Evolutionary conservation across 1,140 invertebrate species (phyloP).

Genomic region (Hylaeus anthracinus): DNA sequence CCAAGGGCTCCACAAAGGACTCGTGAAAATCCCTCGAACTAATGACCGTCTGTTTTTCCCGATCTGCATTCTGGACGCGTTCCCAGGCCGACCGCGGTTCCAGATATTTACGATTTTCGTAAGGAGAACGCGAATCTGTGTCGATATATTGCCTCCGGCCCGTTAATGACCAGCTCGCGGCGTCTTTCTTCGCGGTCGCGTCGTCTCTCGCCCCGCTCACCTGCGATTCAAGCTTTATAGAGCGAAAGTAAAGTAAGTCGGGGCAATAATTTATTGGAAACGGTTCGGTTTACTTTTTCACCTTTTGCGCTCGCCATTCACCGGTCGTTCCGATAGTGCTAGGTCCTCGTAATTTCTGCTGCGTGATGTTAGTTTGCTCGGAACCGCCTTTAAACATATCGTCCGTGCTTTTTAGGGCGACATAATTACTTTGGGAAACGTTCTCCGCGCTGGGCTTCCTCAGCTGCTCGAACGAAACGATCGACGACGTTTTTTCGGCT

Average conservation of each 20-base stretch:
- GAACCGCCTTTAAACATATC: conserved; percentile 70
- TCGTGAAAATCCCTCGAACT: conserved; percentile 58
- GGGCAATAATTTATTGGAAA: conserved; percentile 47
- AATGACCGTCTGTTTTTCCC: conserved; percentile 41
- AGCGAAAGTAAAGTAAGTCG: conserved; percentile 38
- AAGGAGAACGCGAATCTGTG: conserved; percentile 46
- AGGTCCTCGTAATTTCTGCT: conserved; percentile 40
- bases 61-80: conserved; percentile 40
- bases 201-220: conserved; percentile 30
- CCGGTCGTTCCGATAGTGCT: conserved; percentile 16
- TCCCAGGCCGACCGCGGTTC: neutral
- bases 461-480: conserved; percentile 2
- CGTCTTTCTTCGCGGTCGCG: neutral
- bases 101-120: conserved; percentile 47
- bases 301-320: conserved; percentile 36
- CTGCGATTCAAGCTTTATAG: conserved; percentile 45
- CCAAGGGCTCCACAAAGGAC: conserved; percentile 65
- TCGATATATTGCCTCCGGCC: conserved; percentile 26
- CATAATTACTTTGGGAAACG: conserved; percentile 64
- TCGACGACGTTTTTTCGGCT: neutral
- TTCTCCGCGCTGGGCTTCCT: conserved; percentile 7
- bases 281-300: conserved; percentile 24
- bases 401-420: conserved; percentile 65
- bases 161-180: conserved; percentile 29
- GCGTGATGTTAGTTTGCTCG: conserved; percentile 60